Percentiles rank a stretch among this genome's conserved stretches.
Conservation (phyloP, 2,888 invertebrate genomes). For the Antheraea assamensis region DNA sequence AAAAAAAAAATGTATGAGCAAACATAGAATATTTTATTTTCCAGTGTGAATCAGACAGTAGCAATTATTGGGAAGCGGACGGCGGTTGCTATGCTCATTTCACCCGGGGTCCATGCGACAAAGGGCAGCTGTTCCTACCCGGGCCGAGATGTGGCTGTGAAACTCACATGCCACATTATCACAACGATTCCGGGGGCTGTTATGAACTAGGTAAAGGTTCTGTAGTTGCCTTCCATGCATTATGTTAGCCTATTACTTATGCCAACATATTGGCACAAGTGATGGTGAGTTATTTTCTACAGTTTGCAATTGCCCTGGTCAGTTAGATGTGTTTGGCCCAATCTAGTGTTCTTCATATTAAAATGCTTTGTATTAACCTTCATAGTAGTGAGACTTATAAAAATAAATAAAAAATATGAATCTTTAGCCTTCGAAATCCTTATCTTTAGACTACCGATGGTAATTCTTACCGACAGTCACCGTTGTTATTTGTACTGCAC, state of each 20-base stretch:
- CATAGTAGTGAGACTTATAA: too few species aligned
- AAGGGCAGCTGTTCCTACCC: conserved; percentile 90
- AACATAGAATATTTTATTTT: conserved; percentile 28
- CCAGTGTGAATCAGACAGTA: conserved; percentile 80
- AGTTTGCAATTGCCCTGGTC: neutral
- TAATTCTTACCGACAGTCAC: too few species aligned
- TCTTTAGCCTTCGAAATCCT: too few species aligned
- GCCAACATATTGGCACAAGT: too few species aligned
- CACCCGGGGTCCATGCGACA: conserved; percentile 89
- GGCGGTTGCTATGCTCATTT: conserved; percentile 91
- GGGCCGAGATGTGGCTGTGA: conserved; percentile 89
- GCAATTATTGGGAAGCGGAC: conserved; percentile 83
- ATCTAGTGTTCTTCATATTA: too few species aligned
- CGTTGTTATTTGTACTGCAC: too few species aligned
- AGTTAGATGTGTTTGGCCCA: neutral
- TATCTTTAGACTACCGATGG: too few species aligned
- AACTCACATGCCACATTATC: conserved; percentile 87
- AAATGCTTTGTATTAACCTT: too few species aligned
- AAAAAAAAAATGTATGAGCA: too few species aligned
- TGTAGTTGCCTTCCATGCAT: neutral
- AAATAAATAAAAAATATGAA: too few species aligned
- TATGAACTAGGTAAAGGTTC: conserved; percentile 86
- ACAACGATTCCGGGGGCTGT: conserved; percentile 85
- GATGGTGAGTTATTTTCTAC: too few species aligned
- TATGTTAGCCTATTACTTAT: neutral